Base-by-base conservation (phyloP, 1,140 invertebrate genomes). In the Neotoxoptera formosana region DNA sequence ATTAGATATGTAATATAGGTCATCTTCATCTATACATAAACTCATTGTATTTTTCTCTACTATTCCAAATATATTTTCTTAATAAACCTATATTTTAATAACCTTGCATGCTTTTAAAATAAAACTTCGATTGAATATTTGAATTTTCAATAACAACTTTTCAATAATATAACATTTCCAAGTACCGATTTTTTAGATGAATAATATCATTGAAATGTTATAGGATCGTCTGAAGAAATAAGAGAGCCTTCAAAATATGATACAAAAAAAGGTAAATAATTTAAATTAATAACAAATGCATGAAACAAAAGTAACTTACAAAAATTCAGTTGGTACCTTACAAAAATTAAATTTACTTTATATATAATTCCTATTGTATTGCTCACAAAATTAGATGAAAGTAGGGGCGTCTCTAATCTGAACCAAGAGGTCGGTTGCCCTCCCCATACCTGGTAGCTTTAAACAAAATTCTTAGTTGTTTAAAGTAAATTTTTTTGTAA, bases 201-300 rank as follows among this genome's bases (percentile, higher is more conserved):
- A 45, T 67, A 67, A 67, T 60, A 90, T 34, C 0, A 30, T n/a
- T 90, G 7, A 90, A 90, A 67, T 90, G 45, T 90, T 60, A n/a
- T 90, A 90, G 89, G 53, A 20, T 67, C 89, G 30, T 90, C 89
- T 67, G 89, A 90, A 90, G 89, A 90, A 0, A 90, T 56, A 45
- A 56, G 7, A 67, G 53, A 0, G 67, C 56, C 53, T n/a, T 45
- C 89, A 67, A 90, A 41, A 21, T 47, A 56, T 30, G n/a, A 60
- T 67, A 41, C 14, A 90, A 90, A 47, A 45, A 45, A 90, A 41
- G 89, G 89, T 90, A 90, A 90, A 45, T 90, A 90, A 60, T 90
- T 45, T n/a, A 20, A 45, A n/a, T 30, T 45, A 17, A 60, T 60
- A 41, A 67, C 0, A 47, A 90, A 67, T 67, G 89, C 89, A 90